A percentile compares a stretch with the other conserved stretches of the same genome.
Conservation (phyloP, 2,113 vertebrate species). For the Lontra canadensis region DNA sequence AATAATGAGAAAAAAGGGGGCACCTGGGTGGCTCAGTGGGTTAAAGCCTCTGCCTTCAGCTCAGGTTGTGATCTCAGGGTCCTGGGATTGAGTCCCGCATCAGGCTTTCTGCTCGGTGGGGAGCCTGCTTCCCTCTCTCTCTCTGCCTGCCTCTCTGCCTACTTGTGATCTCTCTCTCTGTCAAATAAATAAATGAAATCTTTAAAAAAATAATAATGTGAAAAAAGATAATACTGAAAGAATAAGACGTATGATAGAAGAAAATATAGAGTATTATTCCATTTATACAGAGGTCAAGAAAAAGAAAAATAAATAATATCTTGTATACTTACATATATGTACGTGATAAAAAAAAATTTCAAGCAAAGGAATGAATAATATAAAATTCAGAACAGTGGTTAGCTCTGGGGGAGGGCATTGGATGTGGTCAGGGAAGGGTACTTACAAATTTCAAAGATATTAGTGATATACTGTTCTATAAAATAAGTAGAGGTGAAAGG, state of each 20-base stretch:
- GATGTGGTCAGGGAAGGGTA: not conserved
- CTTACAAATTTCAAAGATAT: not conserved
- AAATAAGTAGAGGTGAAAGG: not conserved
- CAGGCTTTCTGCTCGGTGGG: no score
- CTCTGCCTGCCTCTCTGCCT: no score
- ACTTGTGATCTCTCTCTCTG: no score
- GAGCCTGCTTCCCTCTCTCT: no score
- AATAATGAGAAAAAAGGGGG: not conserved
- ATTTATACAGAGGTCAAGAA: not conserved
- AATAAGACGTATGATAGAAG: not conserved
- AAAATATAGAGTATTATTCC: not conserved
- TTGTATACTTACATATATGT: not conserved
- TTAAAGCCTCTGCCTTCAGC: no score
- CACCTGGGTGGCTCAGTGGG: no score
- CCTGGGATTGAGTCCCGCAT: no score
- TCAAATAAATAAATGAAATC: no score
- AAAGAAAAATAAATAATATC: constrained; percentile 17
- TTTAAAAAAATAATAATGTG: not conserved
- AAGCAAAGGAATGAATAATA: constrained; percentile 30
- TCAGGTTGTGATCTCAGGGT: no score
- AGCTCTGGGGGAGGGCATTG: not conserved
- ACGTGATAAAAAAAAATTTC: not conserved
- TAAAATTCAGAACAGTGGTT: not conserved
- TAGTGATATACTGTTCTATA: not conserved
- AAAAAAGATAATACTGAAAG: not conserved